These are phyloP conservation scores for Papio anubis DNA, from an alignment of 2,113 vertebrate species.

Conservation along the genomic window DNA sequence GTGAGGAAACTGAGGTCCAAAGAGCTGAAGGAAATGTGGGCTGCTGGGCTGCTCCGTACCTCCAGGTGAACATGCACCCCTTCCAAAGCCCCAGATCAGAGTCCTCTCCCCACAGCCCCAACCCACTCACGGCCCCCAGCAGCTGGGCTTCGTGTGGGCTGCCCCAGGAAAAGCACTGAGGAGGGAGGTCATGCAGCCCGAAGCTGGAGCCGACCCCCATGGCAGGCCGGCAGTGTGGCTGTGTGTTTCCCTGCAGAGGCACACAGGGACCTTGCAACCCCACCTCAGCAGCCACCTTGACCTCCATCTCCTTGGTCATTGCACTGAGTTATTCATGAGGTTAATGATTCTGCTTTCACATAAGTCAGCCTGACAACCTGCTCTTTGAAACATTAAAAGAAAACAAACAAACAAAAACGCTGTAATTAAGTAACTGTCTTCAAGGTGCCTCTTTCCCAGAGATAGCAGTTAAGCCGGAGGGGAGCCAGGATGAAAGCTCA, in stretches of 20 bases:
- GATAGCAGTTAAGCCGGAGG: background rate
- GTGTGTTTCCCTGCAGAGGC: background rate
- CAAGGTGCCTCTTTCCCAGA: background rate
- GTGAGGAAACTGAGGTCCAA: background rate
- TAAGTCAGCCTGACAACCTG: background rate
- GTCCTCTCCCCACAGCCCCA: background rate
- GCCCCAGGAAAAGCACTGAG: no score
- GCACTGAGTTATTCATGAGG: background rate
- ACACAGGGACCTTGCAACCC: background rate
- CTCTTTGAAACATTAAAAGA: background rate
- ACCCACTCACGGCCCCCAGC: no score
- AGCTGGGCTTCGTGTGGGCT: background rate
- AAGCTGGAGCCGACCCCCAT: background rate
- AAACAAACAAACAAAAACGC: background rate
- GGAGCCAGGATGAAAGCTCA: no score
- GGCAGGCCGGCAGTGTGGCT: no score
- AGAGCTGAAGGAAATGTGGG: background rate
- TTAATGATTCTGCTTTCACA: background rate
- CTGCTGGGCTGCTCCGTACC: background rate
- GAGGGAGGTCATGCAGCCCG: no score
- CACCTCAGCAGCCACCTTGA: background rate
- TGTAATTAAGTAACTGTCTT: background rate
- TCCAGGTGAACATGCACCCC: rapidly evolving
- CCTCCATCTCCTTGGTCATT: background rate
- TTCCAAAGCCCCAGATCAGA: background rate